Base-by-base conservation (phyloP, 2,888 invertebrate species). In the Callyntrura guangdongensis region DNA sequence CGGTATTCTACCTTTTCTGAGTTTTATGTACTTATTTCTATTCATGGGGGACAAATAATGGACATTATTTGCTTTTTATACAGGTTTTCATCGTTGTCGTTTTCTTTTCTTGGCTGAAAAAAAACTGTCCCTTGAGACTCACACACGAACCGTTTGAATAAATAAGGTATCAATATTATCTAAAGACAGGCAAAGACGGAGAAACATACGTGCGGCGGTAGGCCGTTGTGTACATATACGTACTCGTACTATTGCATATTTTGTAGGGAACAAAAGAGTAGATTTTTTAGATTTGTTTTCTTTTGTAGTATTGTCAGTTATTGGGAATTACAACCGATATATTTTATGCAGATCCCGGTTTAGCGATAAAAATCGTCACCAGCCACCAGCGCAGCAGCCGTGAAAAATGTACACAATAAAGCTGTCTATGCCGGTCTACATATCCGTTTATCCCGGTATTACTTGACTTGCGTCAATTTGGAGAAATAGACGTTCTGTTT, bases 11-110 rank as follows among this genome's bases (percentile, higher is more conserved):
- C 81, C 77, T 86, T 77, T 89, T 88, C 47, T n/a, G 22, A 74
- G 59, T 89, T 89, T 89, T 89, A 89, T 89, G 69, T 56, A 61
- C 88, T 89, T 83, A 89, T 89, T 89, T 89, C 89, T 84, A 89
- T 89, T 89, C 89, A 89, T 89, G 45, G 84, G 36, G 22, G 64
- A 89, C 89, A 89, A 89, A 89, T 89, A 89, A 89, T 89, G 83
- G 89, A 20, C 49, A 89, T 74, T 74, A 85, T 56, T 88, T 82
- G 72, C 85, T 53, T 85, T 85, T 69, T 49, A 67, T 17, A 72
- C 12, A 49, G 14, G 67, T 74, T 85, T 67, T 56, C 67, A 67
- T 84, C 84, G 47, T 82, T 45, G 22, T 17, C 27, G 47, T 79
- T 53, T 64, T 86, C 64, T 49, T n/a, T 56, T 79, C 25, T 20